phyloP scores from a whole-genome alignment of 2,888 invertebrate genomes.

The Cheilosia variabilis region DNA sequence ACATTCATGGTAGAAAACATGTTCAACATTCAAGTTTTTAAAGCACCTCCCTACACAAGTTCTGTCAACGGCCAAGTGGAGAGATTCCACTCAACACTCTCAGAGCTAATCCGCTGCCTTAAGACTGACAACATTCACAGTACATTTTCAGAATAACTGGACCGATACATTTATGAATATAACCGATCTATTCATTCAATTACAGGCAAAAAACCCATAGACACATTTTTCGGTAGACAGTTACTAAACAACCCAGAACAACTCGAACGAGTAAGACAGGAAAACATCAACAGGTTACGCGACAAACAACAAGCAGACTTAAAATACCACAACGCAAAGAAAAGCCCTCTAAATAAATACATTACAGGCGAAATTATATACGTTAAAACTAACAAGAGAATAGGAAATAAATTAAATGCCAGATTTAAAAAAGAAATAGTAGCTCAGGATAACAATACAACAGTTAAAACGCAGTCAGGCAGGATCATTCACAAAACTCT shows the following conservation, averaged over 20 bases:
- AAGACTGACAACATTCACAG: slow-evolving; percentile 34
- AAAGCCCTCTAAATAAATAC: slow-evolving; percentile 42
- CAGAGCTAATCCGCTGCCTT: slow-evolving; percentile 52
- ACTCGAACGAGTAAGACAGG: slow-evolving; percentile 25
- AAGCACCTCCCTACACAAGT: slow-evolving; percentile 43
- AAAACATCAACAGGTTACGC: slow-evolving; percentile 35
- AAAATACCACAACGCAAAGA: slow-evolving; percentile 46
- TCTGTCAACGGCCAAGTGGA: slow-evolving; percentile 20
- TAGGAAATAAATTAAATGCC: slow-evolving; percentile 15
- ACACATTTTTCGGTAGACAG: slow-evolving; percentile 39
- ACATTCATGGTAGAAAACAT: slow-evolving; percentile 35
- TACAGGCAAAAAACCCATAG: slow-evolving; percentile 28
- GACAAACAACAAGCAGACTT: slow-evolving; percentile 60
- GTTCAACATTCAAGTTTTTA: slow-evolving; percentile 39
- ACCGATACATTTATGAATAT: slow-evolving; percentile 44
- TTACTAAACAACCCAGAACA: slow-evolving; percentile 29
- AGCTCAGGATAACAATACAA: neutral
- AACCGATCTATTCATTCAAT: slow-evolving; percentile 37
- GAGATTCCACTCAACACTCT: slow-evolving; percentile 59
- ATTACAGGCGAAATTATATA: slow-evolving; percentile 37
- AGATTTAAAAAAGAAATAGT: slow-evolving; percentile 29
- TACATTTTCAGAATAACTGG: slow-evolving; percentile 41
- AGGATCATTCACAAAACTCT: too few relatives aligned
- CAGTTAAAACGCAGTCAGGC: too few relatives aligned
- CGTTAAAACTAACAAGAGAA: slow-evolving; percentile 24